A percentile compares a stretch with the other conserved stretches of the same genome.
Evolutionary conservation across 2,113 vertebrate species (phyloP).

Genomic region (Charadrius vociferus): DNA sequence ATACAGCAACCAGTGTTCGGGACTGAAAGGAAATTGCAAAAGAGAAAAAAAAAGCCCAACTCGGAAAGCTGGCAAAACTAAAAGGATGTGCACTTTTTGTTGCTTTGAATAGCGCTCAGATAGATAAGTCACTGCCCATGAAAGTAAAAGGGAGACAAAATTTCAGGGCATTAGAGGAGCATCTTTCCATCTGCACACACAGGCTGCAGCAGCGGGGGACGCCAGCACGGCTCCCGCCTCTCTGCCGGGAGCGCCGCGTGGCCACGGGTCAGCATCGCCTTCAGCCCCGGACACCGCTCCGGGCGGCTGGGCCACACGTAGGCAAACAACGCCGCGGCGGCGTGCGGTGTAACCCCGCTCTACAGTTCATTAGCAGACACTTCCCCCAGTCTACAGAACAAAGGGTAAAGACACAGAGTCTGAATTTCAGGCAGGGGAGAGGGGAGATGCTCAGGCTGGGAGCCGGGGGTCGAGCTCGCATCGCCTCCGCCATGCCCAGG

Average conservation of each 20-base stretch:
- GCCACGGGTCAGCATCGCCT: accelerated
- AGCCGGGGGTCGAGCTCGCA: accelerated
- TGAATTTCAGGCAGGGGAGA: neutral
- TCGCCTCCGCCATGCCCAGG: too few species aligned
- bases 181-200: neutral
- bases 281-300: accelerated
- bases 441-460: neutral
- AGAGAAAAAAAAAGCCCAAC: neutral
- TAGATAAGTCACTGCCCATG: neutral
- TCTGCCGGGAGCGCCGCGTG: neutral
- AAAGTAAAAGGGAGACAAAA: neutral
- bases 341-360: accelerated
- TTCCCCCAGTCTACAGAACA: neutral
- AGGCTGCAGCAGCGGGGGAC: accelerated
- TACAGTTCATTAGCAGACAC: accelerated
- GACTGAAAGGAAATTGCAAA: neutral
- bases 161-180: neutral
- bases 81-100: neutral
- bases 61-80: neutral
- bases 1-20: neutral
- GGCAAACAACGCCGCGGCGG: neutral
- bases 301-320: neutral
- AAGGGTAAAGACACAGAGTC: neutral
- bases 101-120: neutral
- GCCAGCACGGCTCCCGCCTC: neutral